Evolutionary conservation across 2,797 vertebrate species (phyloP), one percentile per base, ranked within the genome.

Genomic region (Sparus aurata): DNA sequence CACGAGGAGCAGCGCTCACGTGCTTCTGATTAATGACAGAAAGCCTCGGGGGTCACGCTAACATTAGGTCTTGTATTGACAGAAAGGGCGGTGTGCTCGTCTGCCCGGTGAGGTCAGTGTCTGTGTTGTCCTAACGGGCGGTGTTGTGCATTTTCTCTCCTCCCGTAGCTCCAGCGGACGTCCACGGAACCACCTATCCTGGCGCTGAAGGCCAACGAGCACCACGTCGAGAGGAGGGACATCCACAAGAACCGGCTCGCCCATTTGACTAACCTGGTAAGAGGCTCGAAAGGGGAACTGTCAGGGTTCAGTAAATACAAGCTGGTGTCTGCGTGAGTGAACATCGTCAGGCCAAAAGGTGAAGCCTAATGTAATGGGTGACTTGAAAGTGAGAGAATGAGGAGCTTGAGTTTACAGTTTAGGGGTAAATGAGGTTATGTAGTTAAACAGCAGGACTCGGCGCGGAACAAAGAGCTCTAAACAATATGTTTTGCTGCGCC

Each of bases 241-340:
- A 76, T 85, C 18, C 87, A 94, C 67, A 93, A 77, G 80, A 92
- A 89, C 30, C 89, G 84, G 1, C 90, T 95, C 9, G 76, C 93
- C 12, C 93, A 95, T 18, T 68, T 93, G 80, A 92, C 93, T 1
- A 96, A 95, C 89, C 91, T 96, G 95, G 96, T 96, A 75, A 95
- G 95, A 65, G 9, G 38, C 53, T 59, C 12, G 3, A 11, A 15
- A 12, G 23, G 23, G 18, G 5, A 68, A 68, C 16, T 38, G 15
- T 46, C n/a, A 22, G 27, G 25, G 2, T 57, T 68, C 20, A 15
- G 12, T 58, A 52, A 47, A 74, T 25, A 16, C 7, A 41, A n/a
- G 18, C 6, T 23, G 25, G 63, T 65, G 11, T 16, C 20, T 59
- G 47, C 9, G 12, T 57, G 47, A 55, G 30, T 41, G 23, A 54